These are phyloP conservation scores for Leptopilina clavipes DNA, from an alignment of 1,140 invertebrate species.

Conservation along the genomic window DNA sequence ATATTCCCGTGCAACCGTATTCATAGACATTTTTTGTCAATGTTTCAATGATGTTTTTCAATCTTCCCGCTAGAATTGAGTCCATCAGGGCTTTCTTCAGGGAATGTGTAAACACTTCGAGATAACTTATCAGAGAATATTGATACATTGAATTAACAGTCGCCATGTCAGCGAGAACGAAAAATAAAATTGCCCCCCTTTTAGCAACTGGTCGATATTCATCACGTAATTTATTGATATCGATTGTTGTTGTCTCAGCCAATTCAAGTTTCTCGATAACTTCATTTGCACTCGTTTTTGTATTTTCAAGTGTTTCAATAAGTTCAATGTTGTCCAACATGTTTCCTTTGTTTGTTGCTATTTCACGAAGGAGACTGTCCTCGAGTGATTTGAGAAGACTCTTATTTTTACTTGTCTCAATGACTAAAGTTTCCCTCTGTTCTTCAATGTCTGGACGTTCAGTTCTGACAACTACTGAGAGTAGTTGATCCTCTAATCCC, in stretches of 20 bases:
- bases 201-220: conserved; percentile 88
- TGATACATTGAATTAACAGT: conserved; percentile 93
- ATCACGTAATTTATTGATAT: conserved; percentile 88
- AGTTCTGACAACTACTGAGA: conserved; percentile 89
- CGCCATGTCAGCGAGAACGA: conserved; percentile 90
- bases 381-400: conserved; percentile 87
- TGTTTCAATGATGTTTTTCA: conserved; percentile 88
- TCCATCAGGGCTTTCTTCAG: conserved; percentile 87
- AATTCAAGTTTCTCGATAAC: conserved; percentile 85
- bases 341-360: conserved; percentile 89
- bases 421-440: conserved; percentile 84
- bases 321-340: conserved; percentile 93
- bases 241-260: conserved; percentile 81
- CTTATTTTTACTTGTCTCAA: conserved; percentile 89
- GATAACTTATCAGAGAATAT: conserved; percentile 87
- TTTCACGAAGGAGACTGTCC: conserved; percentile 86
- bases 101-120: conserved; percentile 87
- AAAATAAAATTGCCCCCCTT: conserved; percentile 91
- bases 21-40: conserved; percentile 91
- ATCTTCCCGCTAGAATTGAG: conserved; percentile 80
- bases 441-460: conserved; percentile 91
- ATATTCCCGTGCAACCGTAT: conserved; percentile 93
- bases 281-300: conserved; percentile 88
- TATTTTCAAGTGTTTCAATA: conserved; percentile 89
- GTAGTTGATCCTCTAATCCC: conserved; percentile 91